Base-by-base conservation (phyloP, 37 sponge, comb jelly and placozoan genomes). In the Axinella damicornis region DNA sequence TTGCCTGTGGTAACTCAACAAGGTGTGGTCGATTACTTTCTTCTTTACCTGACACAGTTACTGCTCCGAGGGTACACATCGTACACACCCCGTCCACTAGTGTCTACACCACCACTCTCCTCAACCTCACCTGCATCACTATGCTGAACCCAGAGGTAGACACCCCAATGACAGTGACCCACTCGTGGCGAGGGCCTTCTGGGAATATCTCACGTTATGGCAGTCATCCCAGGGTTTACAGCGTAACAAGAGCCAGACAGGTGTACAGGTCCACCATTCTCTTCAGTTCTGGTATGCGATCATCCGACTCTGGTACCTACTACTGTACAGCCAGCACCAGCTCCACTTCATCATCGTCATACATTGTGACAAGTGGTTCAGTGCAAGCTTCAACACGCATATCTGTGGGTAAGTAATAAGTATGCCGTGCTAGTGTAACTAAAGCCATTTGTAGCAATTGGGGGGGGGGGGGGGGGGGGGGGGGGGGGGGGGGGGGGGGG, bases 141-240 rank as follows among this genome's bases (percentile, higher is more conserved):
- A 64, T 36, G 35, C 40, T 77, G 60, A n/a, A 34, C 25, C 78
- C 64, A 21, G 78, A 24, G 16, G 78, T 63, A 6, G 65, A 77
- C 59, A 35, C 72, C 24, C 27, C n/a, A n/a, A 46, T 77, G 37
- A 25, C 64, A 34, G 46, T 77, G 31, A 63, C 20, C 28, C 24
- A 28, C 34, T 6, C 58, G 17, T 77, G 78, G 78, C 59, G 36
- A 33, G 65, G 78, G 0, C 78, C 58, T 27, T 46, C 46, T 46
- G 46, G 46, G 9, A 46, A 9, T 46, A 46, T 46, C 46, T 46
- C 46, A 46, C 46, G 46, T 9, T 46, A 46, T 9, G 9, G 46
- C 46, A 46, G 46, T 46, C 46, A 9, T 46, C 46, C 46, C 46
- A 46, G 46, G 9, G 46, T 46, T 46, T 46, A 4, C 46, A 46